Percentiles rank a stretch among this genome's conserved stretches.
Conservation (phyloP, 2,113 vertebrate species). For the Catharus minimus region DNA sequence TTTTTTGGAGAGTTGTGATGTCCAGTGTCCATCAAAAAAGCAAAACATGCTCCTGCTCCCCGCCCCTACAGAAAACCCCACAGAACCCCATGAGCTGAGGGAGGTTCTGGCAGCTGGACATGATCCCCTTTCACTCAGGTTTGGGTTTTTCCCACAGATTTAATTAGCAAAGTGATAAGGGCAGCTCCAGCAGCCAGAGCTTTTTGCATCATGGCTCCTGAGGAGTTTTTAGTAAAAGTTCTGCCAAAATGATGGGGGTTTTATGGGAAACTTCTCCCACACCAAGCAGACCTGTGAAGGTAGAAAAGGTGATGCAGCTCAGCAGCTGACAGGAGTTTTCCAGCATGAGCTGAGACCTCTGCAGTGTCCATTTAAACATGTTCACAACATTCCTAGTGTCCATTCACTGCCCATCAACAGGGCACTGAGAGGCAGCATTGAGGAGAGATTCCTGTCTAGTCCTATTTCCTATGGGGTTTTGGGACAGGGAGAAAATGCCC, state of each 20-base stretch:
- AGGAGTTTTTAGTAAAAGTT: background rate
- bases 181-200: background rate
- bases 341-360: background rate
- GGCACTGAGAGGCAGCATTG: background rate
- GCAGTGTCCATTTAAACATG: background rate
- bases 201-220: background rate
- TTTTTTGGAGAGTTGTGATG: background rate
- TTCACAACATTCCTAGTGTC: background rate
- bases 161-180: background rate
- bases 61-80: background rate
- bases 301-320: background rate
- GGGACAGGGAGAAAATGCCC: background rate
- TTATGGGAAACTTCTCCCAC: background rate
- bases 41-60: background rate
- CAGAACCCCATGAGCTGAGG: fast-evolving
- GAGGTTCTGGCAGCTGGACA: background rate
- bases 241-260: background rate
- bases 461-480: background rate
- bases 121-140: background rate
- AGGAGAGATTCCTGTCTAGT: background rate
- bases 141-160: background rate
- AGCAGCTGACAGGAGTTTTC: background rate
- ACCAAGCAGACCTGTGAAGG: background rate
- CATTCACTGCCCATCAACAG: too few relatives aligned
- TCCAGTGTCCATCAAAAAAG: fast-evolving